These are phyloP conservation scores for Dryas iulia DNA, from an alignment of 1,140 invertebrate species.

Conservation along the genomic window DNA sequence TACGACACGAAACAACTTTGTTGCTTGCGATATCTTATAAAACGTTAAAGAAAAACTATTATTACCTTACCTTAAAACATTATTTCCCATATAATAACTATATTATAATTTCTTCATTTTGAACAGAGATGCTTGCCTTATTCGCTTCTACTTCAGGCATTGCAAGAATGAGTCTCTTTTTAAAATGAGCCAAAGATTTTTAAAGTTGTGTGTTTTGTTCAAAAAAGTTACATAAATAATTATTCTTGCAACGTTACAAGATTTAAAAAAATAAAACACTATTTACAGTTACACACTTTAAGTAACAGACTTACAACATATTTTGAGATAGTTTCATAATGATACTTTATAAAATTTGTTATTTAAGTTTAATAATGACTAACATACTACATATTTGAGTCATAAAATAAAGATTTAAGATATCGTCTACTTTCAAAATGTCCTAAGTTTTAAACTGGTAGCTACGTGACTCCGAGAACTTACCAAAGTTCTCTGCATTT, in stretches of 20 bases:
- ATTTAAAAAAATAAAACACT: no score
- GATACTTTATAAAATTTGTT: not conserved
- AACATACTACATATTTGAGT: not conserved
- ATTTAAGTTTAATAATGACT: not conserved
- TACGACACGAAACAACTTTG: not conserved
- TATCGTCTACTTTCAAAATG: not conserved
- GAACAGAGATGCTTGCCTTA: no score
- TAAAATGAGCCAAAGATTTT: no score
- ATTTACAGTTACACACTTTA: no score
- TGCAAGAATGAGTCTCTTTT: no score
- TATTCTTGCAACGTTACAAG: no score
- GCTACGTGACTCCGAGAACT: not conserved
- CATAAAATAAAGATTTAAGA: not conserved
- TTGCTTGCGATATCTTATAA: not conserved
- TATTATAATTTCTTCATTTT: no score
- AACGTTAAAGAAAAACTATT: not conserved
- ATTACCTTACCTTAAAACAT: not conserved
- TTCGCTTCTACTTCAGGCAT: no score
- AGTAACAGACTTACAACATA: no score
- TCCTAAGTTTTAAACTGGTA: not conserved
- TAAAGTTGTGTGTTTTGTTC: no score
- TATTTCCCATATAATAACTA: no score
- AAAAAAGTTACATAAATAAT: no score
- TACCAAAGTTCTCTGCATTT: conserved; percentile 1
- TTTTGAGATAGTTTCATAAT: not conserved